Evolutionary conservation across 1,140 invertebrate species (phyloP).

Genomic region (Drosophila micromelanica): DNA sequence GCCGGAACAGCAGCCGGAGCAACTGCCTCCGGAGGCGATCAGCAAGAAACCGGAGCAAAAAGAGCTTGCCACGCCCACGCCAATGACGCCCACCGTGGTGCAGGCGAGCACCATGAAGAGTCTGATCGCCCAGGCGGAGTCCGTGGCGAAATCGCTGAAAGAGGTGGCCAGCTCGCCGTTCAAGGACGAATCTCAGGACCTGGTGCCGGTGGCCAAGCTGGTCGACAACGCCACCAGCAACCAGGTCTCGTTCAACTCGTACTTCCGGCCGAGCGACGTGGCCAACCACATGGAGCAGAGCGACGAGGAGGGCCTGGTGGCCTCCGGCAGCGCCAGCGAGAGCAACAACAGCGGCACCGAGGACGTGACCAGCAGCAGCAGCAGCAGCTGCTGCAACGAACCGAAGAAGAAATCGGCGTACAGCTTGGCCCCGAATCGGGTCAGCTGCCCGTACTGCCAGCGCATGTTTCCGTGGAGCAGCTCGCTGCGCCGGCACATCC

Average conservation of each 20-base stretch:
- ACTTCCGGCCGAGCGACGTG: conserved; percentile 85
- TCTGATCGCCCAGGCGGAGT: conserved; percentile 80
- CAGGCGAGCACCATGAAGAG: conserved; percentile 53
- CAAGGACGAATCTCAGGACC: conserved; percentile 86
- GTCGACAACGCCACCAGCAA: conserved; percentile 92
- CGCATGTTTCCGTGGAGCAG: conserved; percentile 98
- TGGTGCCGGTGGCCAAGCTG: conserved; percentile 91
- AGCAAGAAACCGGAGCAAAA: conserved; percentile 66
- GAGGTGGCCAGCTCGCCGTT: conserved; percentile 82
- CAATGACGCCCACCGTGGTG: not conserved
- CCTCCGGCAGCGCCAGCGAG: conserved; percentile 89
- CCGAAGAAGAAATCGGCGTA: conserved; percentile 95
- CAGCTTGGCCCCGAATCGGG: conserved; percentile 96
- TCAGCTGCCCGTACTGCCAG: conserved; percentile 95
- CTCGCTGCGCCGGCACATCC: conserved; percentile 94
- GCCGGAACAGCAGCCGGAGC: conserved; percentile 85
- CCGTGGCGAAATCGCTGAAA: conserved; percentile 77
- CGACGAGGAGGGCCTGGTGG: conserved; percentile 90
- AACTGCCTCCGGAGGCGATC: conserved; percentile 85
- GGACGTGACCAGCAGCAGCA: conserved; percentile 85
- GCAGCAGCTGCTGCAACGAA: conserved; percentile 60
- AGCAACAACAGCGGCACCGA: conserved; percentile 93
- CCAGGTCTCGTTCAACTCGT: conserved; percentile 86
- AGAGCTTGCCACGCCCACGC: not conserved
- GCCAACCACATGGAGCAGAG: conserved; percentile 85